Base-by-base conservation (phyloP, 1,140 invertebrate genomes). In the Drosophila serrata region DNA sequence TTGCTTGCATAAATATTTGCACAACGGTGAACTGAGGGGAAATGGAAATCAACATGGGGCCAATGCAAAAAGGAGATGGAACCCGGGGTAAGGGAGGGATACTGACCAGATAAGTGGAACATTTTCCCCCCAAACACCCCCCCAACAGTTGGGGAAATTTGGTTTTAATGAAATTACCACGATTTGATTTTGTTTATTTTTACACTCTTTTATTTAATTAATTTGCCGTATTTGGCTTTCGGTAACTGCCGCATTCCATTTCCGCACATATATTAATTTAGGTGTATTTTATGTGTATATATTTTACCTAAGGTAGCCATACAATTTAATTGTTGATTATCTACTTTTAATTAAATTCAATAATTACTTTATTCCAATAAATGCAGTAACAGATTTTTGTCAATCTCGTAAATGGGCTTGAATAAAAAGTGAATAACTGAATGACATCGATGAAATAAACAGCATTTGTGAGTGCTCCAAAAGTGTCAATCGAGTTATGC, bases 291-390 rank as follows among this genome's bases (percentile, higher is more conserved):
- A 35, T 78, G 15, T 80, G 37, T 65, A 48, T 62, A 46, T 45
- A 63, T 60, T 84, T 84, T 84, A 77, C 72, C 81, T 84, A 84
- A 77, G 81, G 74, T 84, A 84, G 76, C 64, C 58, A 81, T 84
- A 84, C 81, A 84, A 84, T 84, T 84, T 80, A 55, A 84, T 84
- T 84, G 81, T 72, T 84, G 81, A 84, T 84, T 84, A 84, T 84
- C 81, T 84, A 84, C 55, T 61, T 61, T 84, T 69, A 84, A 84
- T 84, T 84, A 79, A 84, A 85, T 84, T 73, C 65, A 67, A 76
- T 84, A 76, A 65, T 75, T 75, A 80, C 64, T 55, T 43, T 75
- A 43, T 68, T 33, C 40, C 76, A 53, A 67, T 73, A 61, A 67
- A 62, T 62, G 62, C 45, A 72, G 49, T 53, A 77, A 65, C 43